Percentiles rank a stretch among this genome's conserved stretches.
Evolutionary conservation across 2,113 vertebrate genomes (phyloP).

Genomic region (Calyptomena viridis): DNA sequence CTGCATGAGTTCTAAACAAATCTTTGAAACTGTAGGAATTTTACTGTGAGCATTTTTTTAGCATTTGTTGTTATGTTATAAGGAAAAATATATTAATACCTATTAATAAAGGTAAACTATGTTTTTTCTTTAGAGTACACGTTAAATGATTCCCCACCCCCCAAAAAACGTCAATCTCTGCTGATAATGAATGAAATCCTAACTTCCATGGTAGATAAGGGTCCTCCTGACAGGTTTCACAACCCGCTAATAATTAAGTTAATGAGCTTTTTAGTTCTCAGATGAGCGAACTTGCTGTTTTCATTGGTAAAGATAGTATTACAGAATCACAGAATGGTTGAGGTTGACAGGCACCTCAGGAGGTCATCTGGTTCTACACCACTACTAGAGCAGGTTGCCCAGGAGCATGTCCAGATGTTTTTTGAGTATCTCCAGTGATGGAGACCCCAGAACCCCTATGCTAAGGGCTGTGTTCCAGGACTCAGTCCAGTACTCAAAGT

Average conservation of each 20-base stretch:
- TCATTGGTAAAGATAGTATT: neutral
- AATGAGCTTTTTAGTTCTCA: neutral
- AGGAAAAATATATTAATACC: neutral
- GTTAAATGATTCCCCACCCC: neutral
- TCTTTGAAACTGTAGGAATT: neutral
- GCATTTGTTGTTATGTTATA: neutral
- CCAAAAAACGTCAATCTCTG: neutral
- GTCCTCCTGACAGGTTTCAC: neutral
- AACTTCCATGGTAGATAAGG: neutral
- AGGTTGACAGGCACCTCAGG: neutral
- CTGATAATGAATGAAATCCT: neutral
- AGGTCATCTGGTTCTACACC: neutral
- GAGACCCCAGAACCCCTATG: neutral
- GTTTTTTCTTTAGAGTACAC: neutral
- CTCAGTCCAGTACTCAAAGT: neutral
- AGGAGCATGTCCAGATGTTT: no score
- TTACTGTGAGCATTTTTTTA: rapidly evolving
- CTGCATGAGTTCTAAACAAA: neutral
- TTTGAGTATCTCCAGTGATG: neutral
- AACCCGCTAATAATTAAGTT: neutral
- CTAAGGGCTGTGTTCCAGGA: neutral
- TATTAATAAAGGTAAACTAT: neutral
- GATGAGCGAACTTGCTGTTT: neutral
- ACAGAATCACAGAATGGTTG: neutral
- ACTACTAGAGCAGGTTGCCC: neutral